Evolutionary conservation across 2,113 vertebrate genomes (phyloP).

Genomic region (Rhinichthys klamathensis): DNA sequence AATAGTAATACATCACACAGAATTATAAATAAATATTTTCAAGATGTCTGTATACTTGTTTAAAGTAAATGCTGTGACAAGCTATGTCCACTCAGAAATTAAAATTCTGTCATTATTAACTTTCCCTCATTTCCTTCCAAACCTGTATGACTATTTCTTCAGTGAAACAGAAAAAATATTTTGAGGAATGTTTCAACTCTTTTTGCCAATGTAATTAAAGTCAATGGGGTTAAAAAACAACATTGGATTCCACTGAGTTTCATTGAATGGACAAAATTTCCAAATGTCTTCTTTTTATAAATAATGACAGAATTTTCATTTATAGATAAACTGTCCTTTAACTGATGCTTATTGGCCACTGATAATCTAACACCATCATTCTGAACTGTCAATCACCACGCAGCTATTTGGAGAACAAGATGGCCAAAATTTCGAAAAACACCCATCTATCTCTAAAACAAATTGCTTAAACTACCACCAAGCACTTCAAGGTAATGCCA

Average conservation of each 20-base stretch:
- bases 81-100: too few species aligned
- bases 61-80: background rate
- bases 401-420: slow-evolving; percentile 26
- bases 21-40: background rate
- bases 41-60: background rate
- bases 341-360: background rate
- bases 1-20: background rate
- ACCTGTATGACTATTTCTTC: background rate
- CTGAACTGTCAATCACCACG: background rate
- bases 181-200: background rate
- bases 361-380: background rate
- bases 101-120: background rate
- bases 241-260: background rate
- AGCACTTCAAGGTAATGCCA: slow-evolving; percentile 46
- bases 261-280: background rate
- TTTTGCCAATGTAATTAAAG: background rate
- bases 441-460: slow-evolving; percentile 6
- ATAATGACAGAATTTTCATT: background rate
- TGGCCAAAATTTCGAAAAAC: slow-evolving; percentile 15
- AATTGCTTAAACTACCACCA: slow-evolving; percentile 27
- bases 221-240: background rate
- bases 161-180: too few species aligned
- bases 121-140: background rate
- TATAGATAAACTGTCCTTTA: background rate
- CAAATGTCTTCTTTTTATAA: background rate